These are phyloP conservation scores for Empis stercorea DNA, from an alignment of 2,888 invertebrate genomes.

Conservation along the genomic window DNA sequence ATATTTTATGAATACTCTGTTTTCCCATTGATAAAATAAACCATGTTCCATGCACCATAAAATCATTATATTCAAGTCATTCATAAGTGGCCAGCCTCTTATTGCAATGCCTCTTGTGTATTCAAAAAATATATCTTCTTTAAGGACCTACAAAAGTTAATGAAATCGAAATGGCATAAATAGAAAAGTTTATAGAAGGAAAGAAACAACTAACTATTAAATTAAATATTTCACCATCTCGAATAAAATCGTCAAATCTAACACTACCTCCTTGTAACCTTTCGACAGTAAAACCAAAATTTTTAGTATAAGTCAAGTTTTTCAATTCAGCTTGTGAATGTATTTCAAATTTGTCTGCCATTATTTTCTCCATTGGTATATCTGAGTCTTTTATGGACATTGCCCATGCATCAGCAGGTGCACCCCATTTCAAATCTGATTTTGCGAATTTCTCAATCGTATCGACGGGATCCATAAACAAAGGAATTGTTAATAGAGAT, in stretches of 20 bases:
- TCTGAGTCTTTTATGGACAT: slow-evolving; percentile 24
- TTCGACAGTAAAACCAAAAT: slow-evolving; percentile 29
- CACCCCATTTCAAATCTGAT: slow-evolving; percentile 28
- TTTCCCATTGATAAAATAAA: not conserved
- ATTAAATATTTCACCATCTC: slow-evolving; percentile 20
- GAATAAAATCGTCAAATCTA: slow-evolving; percentile 25
- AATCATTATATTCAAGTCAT: not conserved
- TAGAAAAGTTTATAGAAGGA: not conserved
- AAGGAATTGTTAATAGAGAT: slow-evolving; percentile 28
- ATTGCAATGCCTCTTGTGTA: not conserved
- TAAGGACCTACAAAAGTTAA: not conserved
- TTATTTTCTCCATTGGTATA: slow-evolving; percentile 23
- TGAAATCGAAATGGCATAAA: not conserved
- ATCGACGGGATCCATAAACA: slow-evolving; percentile 26
- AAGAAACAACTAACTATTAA: slow-evolving; percentile 21
- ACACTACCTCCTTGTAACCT: slow-evolving; percentile 24
- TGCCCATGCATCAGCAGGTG: slow-evolving; percentile 29
- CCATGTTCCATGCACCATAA: not conserved
- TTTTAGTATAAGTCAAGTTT: slow-evolving; percentile 23
- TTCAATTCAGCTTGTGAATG: slow-evolving; percentile 23
- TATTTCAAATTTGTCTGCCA: slow-evolving; percentile 24
- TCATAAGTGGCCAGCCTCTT: not conserved
- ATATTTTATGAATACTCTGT: not conserved
- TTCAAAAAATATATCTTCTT: not conserved
- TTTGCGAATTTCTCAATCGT: slow-evolving; percentile 26